Evolutionary conservation across 2,113 vertebrate genomes (phyloP).

Genomic region (Butorides virescens): DNA sequence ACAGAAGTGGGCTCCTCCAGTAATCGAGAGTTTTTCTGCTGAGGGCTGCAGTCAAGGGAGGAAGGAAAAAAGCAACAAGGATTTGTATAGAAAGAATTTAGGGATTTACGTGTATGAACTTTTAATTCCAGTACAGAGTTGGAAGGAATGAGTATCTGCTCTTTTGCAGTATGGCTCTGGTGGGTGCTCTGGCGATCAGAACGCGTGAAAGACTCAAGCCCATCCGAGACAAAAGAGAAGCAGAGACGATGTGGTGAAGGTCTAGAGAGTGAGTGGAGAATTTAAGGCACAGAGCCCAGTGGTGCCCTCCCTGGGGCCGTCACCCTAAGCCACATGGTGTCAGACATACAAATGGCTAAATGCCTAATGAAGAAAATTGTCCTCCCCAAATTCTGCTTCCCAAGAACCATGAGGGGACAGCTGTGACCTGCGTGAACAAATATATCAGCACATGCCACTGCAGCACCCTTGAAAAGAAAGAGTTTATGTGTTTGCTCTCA

Average conservation of each 20-base stretch:
- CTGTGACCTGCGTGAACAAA: background rate
- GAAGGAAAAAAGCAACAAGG: background rate
- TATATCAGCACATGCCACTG: background rate
- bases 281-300: background rate
- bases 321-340: background rate
- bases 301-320: background rate
- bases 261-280: background rate
- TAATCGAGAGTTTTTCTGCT: background rate
- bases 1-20: background rate
- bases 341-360: background rate
- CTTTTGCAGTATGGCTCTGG: background rate
- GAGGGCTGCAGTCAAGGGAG: background rate
- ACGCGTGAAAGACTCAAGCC: background rate
- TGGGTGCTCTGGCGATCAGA: background rate
- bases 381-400: background rate
- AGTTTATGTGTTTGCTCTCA: background rate
- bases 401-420: background rate
- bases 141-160: background rate
- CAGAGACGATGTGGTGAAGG: background rate
- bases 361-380: background rate
- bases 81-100: background rate
- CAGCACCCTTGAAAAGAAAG: background rate
- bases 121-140: background rate
- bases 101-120: background rate
- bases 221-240: accelerated